phyloP scores from a whole-genome alignment of 2,113 vertebrate genomes.

The Notiomystis cincta region DNA sequence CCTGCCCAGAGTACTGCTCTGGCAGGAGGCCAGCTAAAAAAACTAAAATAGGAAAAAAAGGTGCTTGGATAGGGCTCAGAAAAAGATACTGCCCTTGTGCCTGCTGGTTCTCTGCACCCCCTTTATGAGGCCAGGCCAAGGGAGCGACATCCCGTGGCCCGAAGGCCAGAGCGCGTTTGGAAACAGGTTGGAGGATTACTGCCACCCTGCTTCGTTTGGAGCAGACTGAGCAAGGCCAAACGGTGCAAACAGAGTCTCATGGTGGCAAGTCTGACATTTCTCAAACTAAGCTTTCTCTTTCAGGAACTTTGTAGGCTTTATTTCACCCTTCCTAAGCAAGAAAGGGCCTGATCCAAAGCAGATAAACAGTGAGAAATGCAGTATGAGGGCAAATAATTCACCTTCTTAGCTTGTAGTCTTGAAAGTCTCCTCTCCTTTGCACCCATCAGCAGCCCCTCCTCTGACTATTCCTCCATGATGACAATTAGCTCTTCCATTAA shows the following conservation, averaged over 20 bases:
- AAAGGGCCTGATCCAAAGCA: background rate
- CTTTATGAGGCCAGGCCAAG: background rate
- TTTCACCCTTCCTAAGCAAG: background rate
- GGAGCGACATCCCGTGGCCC: background rate
- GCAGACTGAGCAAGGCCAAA: background rate
- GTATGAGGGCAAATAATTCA: background rate
- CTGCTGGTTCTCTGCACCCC: accelerated
- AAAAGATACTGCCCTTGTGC: background rate
- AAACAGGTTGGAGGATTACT: background rate
- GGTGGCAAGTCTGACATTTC: background rate
- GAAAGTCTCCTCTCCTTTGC: background rate
- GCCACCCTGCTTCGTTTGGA: accelerated
- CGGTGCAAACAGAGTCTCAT: accelerated
- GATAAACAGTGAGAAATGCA: background rate
- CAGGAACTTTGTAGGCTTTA: background rate
- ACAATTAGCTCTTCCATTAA: background rate
- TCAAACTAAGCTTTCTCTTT: background rate
- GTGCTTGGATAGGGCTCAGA: background rate
- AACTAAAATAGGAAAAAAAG: background rate
- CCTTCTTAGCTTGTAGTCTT: background rate
- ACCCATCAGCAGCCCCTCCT: background rate
- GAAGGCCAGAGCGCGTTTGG: too few relatives aligned
- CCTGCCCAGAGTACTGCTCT: background rate
- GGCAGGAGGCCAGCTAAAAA: background rate
- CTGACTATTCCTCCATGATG: background rate